These are phyloP conservation scores for Oreochromis aureus DNA, from an alignment of 2,113 vertebrate species.

Conservation along the genomic window DNA sequence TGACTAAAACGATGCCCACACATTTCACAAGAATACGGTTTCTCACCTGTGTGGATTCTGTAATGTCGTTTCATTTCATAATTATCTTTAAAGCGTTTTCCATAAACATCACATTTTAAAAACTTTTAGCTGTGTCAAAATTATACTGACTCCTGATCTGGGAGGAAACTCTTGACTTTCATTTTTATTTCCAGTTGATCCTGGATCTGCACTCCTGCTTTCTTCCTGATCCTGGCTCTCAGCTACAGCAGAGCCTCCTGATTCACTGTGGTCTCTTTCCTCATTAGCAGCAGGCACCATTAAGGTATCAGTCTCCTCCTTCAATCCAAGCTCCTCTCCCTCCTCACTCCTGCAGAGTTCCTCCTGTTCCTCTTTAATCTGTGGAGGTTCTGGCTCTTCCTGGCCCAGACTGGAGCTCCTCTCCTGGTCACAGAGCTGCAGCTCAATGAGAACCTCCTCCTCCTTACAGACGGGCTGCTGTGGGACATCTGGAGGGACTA, in stretches of 20 bases:
- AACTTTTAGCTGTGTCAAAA: background rate
- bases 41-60: background rate
- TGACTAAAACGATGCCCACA: background rate
- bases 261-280: background rate
- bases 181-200: background rate
- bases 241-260: background rate
- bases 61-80: background rate
- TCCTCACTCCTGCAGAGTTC: rapidly evolving
- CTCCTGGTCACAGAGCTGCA: no score
- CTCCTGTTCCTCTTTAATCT: no score
- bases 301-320: background rate
- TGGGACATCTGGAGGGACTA: background rate
- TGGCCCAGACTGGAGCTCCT: no score
- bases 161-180: background rate
- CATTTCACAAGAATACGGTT: background rate
- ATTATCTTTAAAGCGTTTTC: background rate
- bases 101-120: background rate
- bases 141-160: background rate
- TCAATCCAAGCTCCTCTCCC: background rate
- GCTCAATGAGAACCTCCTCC: no score
- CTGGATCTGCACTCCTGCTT: background rate
- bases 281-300: background rate
- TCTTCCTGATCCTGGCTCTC: background rate
- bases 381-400: no score
- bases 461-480: no score